Evolutionary conservation across 1,140 invertebrate species (phyloP).

Genomic region (fruit fly (Drosophila melanogaster)): Release_6_plus_ISO1_MT NT_033777.3:21592501-21593000

Average conservation of each 20-base stretch:
- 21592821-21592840: background rate
- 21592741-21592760: background rate
- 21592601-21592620: no score
- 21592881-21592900: background rate
- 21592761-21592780: conserved; percentile 1
- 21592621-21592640: no score
- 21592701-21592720: background rate
- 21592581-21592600: no score
- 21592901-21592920: background rate
- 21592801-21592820: background rate
- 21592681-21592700: no score
- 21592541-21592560: conserved; percentile 9
- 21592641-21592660: no score
- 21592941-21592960: background rate
- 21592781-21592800: background rate
- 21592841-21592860: conserved; percentile 2
- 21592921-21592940: background rate
- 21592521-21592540: conserved; percentile 15
- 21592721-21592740: background rate
- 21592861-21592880: conserved; percentile 1
- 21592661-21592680: no score
- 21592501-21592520: conserved; percentile 68
- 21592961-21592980: background rate
- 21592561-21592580: no score
- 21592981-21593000: background rate